These are phyloP conservation scores for Petrocephalus schoutedeni DNA, from an alignment of 2,797 vertebrate genomes.

Conservation along the genomic window DNA sequence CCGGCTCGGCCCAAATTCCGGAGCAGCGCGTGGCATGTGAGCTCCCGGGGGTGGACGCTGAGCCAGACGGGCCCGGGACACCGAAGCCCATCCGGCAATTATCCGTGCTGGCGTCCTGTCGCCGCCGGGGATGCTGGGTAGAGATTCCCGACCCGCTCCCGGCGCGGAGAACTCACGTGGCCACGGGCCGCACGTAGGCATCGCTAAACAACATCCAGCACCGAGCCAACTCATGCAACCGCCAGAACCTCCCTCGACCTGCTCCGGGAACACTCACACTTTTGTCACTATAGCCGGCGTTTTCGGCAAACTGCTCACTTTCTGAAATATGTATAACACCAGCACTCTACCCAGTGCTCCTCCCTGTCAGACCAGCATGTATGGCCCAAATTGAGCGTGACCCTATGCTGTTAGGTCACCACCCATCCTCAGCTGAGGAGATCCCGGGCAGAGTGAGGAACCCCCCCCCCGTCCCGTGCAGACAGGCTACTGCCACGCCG, in stretches of 20 bases:
- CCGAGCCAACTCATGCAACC: background rate
- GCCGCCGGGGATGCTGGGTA: constrained; percentile 23
- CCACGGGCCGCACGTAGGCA: background rate
- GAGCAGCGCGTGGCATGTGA: constrained; percentile 36
- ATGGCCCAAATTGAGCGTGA: background rate
- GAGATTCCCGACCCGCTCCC: background rate
- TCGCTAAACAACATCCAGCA: background rate
- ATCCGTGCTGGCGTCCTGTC: constrained; percentile 64
- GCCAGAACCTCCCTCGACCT: background rate
- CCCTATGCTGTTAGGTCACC: background rate
- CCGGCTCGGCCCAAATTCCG: constrained; percentile 30
- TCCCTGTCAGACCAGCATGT: background rate
- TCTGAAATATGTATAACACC: background rate
- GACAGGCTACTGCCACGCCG: background rate
- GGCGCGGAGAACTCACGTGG: background rate
- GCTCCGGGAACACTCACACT: background rate
- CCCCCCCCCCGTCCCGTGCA: background rate
- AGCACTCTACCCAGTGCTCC: background rate
- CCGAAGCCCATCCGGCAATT: constrained; percentile 71
- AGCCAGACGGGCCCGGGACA: constrained; percentile 64
- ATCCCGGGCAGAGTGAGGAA: background rate
- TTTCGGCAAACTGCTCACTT: background rate
- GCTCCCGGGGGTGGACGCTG: constrained; percentile 63
- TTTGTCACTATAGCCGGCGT: background rate
- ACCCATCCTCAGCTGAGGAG: background rate